Evolutionary conservation across 2,888 invertebrate species (phyloP).

Genomic region (Cryptus armator): DNA sequence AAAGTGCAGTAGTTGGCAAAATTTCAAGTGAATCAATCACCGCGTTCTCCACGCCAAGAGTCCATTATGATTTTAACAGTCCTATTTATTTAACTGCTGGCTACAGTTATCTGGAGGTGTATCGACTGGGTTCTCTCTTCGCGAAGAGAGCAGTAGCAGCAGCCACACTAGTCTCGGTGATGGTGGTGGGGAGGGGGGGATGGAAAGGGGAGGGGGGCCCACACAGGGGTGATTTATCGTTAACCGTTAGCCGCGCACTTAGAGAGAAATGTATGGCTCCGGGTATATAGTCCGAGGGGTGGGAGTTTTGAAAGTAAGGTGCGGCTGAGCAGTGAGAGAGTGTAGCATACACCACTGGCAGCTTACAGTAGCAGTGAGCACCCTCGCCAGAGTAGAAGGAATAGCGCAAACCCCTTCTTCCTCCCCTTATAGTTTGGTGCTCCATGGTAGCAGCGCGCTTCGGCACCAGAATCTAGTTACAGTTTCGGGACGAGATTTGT

Average conservation of each 20-base stretch:
- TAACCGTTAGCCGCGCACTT: conserved; percentile 67
- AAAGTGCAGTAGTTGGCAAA: conserved; percentile 68
- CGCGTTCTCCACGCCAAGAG: conserved; percentile 65
- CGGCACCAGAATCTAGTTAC: conserved; percentile 63
- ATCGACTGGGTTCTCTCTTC: conserved; percentile 50
- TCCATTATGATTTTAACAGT: conserved; percentile 70
- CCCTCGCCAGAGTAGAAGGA: conserved; percentile 24
- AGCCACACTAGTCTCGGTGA: not conserved
- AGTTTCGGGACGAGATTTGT: conserved; percentile 64
- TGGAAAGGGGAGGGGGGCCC: not conserved
- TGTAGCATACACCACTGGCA: conserved; percentile 18
- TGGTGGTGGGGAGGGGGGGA: not conserved
- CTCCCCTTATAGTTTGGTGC: not conserved
- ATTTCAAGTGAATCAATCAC: conserved; percentile 69
- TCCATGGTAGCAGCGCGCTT: conserved; percentile 17
- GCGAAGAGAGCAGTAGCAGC: conserved; percentile 35
- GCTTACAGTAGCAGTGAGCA: conserved; percentile 19
- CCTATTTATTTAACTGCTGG: conserved; percentile 68
- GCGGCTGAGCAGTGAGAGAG: conserved; percentile 51
- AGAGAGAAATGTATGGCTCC: conserved; percentile 62
- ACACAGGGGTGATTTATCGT: conserved; percentile 61
- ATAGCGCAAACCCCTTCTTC: conserved; percentile 12
- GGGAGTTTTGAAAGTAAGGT: conserved; percentile 66
- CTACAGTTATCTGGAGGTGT: conserved; percentile 59
- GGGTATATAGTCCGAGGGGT: conserved; percentile 37